Evolutionary conservation across 2,888 invertebrate species (phyloP), one percentile per base, ranked within the genome.

Genomic region (Melanchra persicariae): DNA sequence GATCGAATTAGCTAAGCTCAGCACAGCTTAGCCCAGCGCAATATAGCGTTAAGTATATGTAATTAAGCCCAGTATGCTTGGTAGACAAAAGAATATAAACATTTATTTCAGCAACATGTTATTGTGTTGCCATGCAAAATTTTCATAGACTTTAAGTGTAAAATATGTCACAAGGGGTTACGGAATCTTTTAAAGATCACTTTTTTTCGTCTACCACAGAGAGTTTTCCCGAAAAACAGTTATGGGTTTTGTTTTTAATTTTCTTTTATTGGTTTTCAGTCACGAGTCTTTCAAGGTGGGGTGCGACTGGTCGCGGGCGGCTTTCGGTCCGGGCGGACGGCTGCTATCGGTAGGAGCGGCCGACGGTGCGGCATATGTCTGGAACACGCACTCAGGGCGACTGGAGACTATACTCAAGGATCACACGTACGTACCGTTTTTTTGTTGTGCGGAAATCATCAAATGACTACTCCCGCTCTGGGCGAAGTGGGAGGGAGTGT

Each of bases 251-350:
- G 24, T 30, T 64, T 30, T 55, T 10, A 55, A 63, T 57, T 8
- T 37, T 57, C 2, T 64, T 57, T 67, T 40, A 57, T 62, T 68
- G 9, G 24, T 58, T 79, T 72, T 78, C 96, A 99, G 99, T 93
- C 98, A 98, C 91, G 99, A 99, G 88, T 98, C 98, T 72, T 99
- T 99, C 95, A 99, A 99, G 96, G 98, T 99, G 77, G 98, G 98
- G 77, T 98, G 98, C 95, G 99, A 99, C 96, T 99, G 98, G 98
- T 97, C 98, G 43, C 96, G 99, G 86, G 99, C 99, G 19, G 97
- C 98, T 62, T 99, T 99, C 93, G 99, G 99, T 87, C 98, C 99
- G 47, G 98, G 98, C 91, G 98, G 98, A 10, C 97, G 98, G 82
- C 98, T 98, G 92, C 97, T 99, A 60, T 97, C 99, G 10, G 99